Base-by-base conservation (phyloP, 2,113 vertebrate species). In the Thomomys bottae region DNA sequence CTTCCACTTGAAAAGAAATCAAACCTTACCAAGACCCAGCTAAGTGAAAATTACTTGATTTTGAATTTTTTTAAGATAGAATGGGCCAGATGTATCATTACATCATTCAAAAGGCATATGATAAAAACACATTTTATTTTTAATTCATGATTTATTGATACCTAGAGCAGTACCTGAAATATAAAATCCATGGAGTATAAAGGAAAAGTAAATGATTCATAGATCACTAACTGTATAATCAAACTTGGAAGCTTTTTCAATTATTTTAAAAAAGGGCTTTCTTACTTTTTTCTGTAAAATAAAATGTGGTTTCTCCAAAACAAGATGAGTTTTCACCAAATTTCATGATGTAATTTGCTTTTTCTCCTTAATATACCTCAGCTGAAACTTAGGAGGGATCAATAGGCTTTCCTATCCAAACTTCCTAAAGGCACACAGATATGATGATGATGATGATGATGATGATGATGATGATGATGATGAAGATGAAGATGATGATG, bases 1-100 rank as follows among this genome's bases (percentile, higher is more conserved):
- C 71, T 76, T 94, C 11, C 87, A n/a, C 49, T 42, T 70, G n/a
- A 9, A 77, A 82, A 70, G 59, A 54, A 86, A 38, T 94, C 30
- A 71, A 20, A 59, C 49, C 24, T 67, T 92, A 26, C 21, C 30
- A 67, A 88, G 38, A 80, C 34, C 14, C 30, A 92, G 3, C 3
- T 80, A 24, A 68, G n/a, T 63, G 38, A 76, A 57, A 40, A 34
- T 36, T 59, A 49, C 15, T 36, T 5, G 3, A 54, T 18, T 28
- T 1, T 63, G 11, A 77, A 18, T 57, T 88, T 42, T 64, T 73
- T 30, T 67, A 49, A 61, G 84, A 9, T 6, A 81, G 32, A 78
- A 14, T 77, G 3, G 18, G 38, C 36, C 26, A 3, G 38, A 57
- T 5, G 32, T 34, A 17, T 38, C 34, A 59, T 32, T 32, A 34